A percentile compares a stretch with the other conserved stretches of the same genome.
phyloP scores from a whole-genome alignment of 2,888 invertebrate genomes.

The Aproaerema taeniolella region DNA sequence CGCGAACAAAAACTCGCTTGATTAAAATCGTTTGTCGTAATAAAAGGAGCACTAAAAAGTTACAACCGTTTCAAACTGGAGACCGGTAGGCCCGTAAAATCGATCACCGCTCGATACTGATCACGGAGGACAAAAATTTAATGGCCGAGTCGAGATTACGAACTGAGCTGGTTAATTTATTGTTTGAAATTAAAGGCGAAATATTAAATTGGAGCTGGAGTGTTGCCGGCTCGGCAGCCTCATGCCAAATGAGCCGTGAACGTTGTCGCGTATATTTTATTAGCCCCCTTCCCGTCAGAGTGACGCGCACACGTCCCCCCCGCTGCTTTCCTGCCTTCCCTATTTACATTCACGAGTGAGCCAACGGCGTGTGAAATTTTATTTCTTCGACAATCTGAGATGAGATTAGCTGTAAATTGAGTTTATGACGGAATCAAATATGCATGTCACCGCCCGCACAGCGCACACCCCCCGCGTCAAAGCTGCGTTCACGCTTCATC shows the following conservation, averaged over 20 bases:
- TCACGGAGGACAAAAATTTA: conserved; percentile 65
- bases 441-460: conserved; percentile 46
- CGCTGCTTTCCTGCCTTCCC: conserved; percentile 34
- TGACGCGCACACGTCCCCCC: conserved; percentile 28
- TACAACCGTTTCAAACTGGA: conserved; percentile 64
- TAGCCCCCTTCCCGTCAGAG: conserved; percentile 29
- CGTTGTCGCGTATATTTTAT: conserved; percentile 54
- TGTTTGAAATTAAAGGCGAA: conserved; percentile 44
- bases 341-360: conserved; percentile 63
- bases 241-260: conserved; percentile 58
- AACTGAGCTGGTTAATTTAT: conserved; percentile 51
- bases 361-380: conserved; percentile 71
- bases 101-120: conserved; percentile 67
- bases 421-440: conserved; percentile 73
- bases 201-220: conserved; percentile 51
- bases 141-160: conserved; percentile 51
- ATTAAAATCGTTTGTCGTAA: conserved; percentile 78
- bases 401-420: conserved; percentile 75
- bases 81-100: conserved; percentile 71
- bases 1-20: conserved; percentile 73
- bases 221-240: conserved; percentile 36
- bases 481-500: conserved; percentile 51
- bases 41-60: conserved; percentile 74
- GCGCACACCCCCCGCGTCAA: conserved; percentile 17
- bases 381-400: conserved; percentile 75